A percentile compares a stretch with the other conserved stretches of the same genome.
phyloP scores from a whole-genome alignment of 2,113 vertebrate species.

The Machaerirhynchus nigripectus region DNA sequence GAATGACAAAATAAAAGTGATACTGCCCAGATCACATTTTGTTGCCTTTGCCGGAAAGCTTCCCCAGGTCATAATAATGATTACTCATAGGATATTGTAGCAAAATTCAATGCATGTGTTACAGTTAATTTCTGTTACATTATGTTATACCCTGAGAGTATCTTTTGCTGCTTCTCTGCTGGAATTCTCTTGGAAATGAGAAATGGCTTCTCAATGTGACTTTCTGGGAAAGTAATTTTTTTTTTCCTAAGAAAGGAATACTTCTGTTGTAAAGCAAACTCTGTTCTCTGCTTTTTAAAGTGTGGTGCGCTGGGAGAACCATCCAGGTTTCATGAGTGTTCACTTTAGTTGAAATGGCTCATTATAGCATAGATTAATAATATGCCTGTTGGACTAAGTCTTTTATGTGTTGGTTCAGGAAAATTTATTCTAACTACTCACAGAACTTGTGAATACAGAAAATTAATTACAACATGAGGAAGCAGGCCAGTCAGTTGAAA shows the following conservation, averaged over 20 bases:
- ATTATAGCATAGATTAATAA: not conserved
- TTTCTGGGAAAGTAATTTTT: not conserved
- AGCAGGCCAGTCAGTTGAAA: not conserved
- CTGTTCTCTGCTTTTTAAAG: not conserved
- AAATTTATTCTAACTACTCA: not conserved
- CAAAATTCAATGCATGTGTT: not conserved
- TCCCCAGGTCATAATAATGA: not conserved
- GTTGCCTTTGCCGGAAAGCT: not conserved
- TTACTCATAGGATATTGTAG: not conserved
- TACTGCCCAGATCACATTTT: not conserved
- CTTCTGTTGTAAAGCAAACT: not conserved
- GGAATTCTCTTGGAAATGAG: constrained; percentile 25
- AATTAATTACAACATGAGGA: not conserved
- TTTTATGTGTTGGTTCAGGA: not conserved
- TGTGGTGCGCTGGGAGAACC: not conserved
- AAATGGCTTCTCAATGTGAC: constrained; percentile 2
- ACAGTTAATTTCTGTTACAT: constrained; percentile 35
- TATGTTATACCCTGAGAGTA: not conserved
- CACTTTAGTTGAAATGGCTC: not conserved
- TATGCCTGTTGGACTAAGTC: not conserved
- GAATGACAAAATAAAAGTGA: not conserved
- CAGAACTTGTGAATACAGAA: not conserved
- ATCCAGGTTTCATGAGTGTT: not conserved
- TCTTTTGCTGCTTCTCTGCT: constrained; percentile 14
- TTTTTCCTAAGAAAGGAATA: not conserved